Evolutionary conservation across 2,113 vertebrate species (phyloP), one percentile per base, ranked within the genome.

Genomic region (Aythya baeri): DNA sequence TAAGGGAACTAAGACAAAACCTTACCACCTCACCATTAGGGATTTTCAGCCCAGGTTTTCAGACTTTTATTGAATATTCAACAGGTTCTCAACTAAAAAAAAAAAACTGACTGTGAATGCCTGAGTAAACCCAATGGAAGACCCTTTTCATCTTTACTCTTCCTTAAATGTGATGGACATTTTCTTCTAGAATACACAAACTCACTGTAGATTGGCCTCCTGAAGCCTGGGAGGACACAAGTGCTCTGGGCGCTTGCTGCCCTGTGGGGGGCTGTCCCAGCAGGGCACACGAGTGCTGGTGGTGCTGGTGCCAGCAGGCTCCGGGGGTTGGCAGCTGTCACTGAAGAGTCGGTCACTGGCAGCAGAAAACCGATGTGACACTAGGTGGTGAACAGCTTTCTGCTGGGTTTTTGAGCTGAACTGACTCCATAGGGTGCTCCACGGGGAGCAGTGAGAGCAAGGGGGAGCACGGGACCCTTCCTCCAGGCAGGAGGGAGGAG

Each of bases 301-400:
- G 52, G 43, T 32, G 32, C 44, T 0, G 2, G 31, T 6, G 8
- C 32, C 57, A 63, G 36, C 41, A 16, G 9, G 58, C 59, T 34
- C 29, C 1, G 0, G 43, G 13, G 31, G 52, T 3, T 4, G 0
- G 49, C 59, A 29, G 14, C n/a, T 6, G 18, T 32, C 0, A 1
- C 75, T 26, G 50, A 9, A 34, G 0, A 1, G 41, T n/a, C 0
- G 1, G 59, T 32, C n/a, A 57, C 38, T 85, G 50, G 59, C 50
- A 38, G n/a, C 41, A 41, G 34, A 34, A 41, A 36, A 18, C 25
- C 0, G 4, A 13, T 1, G 55, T 71, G 49, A 13, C 41, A 15
- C 2, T 3, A 5, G 13, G 21, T 26, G 7, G 6, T 4, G 32
- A 65, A 5, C 1, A 10, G 10, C 7, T 74, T 50, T 15, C 25